phyloP scores from a whole-genome alignment of 2,888 invertebrate genomes.

The Geotrupes spiniger region DNA sequence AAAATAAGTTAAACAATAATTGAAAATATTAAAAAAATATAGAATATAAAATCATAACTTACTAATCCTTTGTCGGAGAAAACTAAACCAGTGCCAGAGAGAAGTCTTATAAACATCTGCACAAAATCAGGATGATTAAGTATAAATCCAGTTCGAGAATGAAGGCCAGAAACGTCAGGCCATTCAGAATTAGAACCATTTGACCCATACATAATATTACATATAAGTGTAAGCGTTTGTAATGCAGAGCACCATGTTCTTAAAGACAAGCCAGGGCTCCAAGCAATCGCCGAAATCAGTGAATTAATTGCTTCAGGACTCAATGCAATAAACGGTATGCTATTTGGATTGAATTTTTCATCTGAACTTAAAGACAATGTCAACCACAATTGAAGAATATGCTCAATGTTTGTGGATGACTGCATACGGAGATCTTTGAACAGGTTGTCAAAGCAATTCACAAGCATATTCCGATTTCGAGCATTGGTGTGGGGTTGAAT shows the following conservation, averaged over 20 bases:
- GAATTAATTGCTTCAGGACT: conserved; percentile 64
- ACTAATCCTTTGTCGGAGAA: conserved; percentile 55
- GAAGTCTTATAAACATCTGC: conserved; percentile 63
- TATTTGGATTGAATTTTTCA: conserved; percentile 57
- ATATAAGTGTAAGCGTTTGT: conserved; percentile 71
- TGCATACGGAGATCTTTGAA: conserved; percentile 66
- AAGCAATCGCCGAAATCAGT: conserved; percentile 63
- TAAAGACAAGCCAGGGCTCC: conserved; percentile 66
- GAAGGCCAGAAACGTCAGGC: conserved; percentile 38
- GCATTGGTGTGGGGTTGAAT: conserved; percentile 48
- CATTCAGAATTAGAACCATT: conserved; percentile 32
- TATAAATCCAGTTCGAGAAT: conserved; percentile 63
- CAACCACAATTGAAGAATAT: conserved; percentile 82
- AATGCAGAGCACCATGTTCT: conserved; percentile 78
- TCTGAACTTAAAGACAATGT: conserved; percentile 58
- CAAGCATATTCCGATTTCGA: conserved; percentile 60
- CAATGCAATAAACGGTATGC: conserved; percentile 63
- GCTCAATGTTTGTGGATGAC: conserved; percentile 75
- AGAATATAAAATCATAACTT: conserved; percentile 36
- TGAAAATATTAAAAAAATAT: conserved; percentile 10
- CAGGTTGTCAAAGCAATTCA: conserved; percentile 66
- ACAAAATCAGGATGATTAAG: conserved; percentile 66
- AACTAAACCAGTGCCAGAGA: conserved; percentile 63
- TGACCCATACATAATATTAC: conserved; percentile 57
- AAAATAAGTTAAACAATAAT: conserved; percentile 5